Percentiles rank a stretch among this genome's conserved stretches.
Conservation (phyloP, 2,888 invertebrate species). For the Chrysolina haemoptera region DNA sequence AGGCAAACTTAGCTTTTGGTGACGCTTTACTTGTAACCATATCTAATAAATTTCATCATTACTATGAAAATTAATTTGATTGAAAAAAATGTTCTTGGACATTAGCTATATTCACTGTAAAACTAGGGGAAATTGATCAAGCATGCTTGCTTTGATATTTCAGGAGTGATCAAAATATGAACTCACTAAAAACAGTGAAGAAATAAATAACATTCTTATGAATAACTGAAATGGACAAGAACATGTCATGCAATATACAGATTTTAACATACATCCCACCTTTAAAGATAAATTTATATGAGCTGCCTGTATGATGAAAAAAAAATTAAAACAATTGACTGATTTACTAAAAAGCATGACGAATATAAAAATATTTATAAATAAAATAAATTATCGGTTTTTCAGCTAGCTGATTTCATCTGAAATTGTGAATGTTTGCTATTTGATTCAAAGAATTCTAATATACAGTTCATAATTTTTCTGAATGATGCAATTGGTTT, state of each 20-base stretch:
- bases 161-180: constrained; percentile 5
- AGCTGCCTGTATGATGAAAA: constrained; percentile 67
- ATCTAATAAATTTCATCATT: no score
- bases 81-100: no score
- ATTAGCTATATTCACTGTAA: neutral
- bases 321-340: constrained; percentile 65
- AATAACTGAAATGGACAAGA: constrained; percentile 35
- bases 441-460: neutral
- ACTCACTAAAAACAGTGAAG: constrained; percentile 23
- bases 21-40: no score
- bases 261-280: constrained; percentile 63
- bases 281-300: constrained; percentile 67
- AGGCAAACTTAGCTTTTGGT: no score
- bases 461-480: no score
- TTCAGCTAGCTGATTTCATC: constrained; percentile 9
- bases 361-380: neutral
- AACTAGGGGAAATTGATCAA: neutral
- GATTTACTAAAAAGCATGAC: constrained; percentile 50
- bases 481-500: no score
- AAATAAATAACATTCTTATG: constrained; percentile 25
- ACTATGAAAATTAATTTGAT: no score
- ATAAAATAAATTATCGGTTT: neutral
- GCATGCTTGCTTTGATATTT: constrained; percentile 18
- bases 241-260: constrained; percentile 54
- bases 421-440: neutral